These are phyloP conservation scores for Phthorimaea operculella DNA, from an alignment of 1,140 invertebrate species.

Conservation along the genomic window DNA sequence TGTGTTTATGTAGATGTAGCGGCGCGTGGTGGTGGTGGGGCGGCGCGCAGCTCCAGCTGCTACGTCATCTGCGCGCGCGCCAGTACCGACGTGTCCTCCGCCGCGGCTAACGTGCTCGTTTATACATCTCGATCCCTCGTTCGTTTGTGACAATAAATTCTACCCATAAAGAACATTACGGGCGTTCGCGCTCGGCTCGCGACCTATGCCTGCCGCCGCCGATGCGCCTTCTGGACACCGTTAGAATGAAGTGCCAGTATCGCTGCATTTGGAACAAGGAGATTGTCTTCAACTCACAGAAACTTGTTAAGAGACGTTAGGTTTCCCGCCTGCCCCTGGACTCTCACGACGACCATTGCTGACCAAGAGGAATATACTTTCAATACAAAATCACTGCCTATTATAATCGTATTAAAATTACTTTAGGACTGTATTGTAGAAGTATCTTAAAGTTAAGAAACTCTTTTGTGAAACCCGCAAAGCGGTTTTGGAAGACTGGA, in stretches of 20 bases:
- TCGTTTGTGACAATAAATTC: constrained; percentile 63
- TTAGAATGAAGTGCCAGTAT: constrained; percentile 79
- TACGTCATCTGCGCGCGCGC: constrained; percentile 35
- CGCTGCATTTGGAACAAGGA: constrained; percentile 89
- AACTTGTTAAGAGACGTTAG: constrained; percentile 87
- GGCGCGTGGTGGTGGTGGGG: constrained; percentile 28
- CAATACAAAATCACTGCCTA: constrained; percentile 46
- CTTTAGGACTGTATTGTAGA: constrained; percentile 40
- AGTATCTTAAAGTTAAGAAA: constrained; percentile 37
- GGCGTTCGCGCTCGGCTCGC: constrained; percentile 56
- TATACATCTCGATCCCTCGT: constrained; percentile 14
- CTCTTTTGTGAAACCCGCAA: constrained; percentile 29
- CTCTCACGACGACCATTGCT: constrained; percentile 53
- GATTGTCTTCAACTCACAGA: constrained; percentile 90
- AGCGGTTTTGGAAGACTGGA: constrained; percentile 23
- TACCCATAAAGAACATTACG: constrained; percentile 42
- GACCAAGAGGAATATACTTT: constrained; percentile 44
- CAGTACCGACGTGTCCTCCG: constrained; percentile 45
- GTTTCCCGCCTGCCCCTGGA: constrained; percentile 24
- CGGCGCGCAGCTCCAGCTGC: constrained; percentile 23
- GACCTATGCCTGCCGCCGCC: constrained; percentile 60
- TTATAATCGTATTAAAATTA: constrained; percentile 46
- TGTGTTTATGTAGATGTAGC: constrained; percentile 17
- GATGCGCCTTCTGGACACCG: constrained; percentile 57
- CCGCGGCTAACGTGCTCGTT: constrained; percentile 43